phyloP scores from a whole-genome alignment of 2,797 vertebrate species.

The Emys orbicularis region DNA sequence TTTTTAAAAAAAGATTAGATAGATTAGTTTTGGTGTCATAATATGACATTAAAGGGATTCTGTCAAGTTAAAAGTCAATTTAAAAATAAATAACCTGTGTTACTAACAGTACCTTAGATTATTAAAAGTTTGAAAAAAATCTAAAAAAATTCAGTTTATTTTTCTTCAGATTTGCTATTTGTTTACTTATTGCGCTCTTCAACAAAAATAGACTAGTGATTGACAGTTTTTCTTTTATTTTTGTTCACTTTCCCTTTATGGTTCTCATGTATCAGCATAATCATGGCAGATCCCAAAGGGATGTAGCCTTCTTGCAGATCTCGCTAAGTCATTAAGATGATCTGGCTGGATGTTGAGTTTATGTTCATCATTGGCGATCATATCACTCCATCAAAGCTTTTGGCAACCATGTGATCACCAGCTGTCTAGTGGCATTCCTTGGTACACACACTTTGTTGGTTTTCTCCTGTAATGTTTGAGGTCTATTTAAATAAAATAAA shows the following conservation, averaged over 20 bases:
- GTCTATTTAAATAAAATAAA: not conserved
- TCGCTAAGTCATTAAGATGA: not conserved
- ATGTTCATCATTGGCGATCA: not conserved
- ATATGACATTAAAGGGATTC: not conserved
- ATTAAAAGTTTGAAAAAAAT: not conserved
- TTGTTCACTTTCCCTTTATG: not conserved
- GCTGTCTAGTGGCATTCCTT: not conserved
- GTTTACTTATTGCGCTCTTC: conserved; percentile 4
- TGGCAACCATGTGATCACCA: not conserved
- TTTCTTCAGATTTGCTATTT: not conserved
- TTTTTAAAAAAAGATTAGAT: not conserved
- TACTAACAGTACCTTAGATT: not conserved
- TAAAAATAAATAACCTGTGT: not conserved
- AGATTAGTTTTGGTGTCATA: conserved; percentile 8
- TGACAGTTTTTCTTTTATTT: not conserved
- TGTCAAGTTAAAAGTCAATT: not conserved
- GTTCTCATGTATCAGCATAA: not conserved
- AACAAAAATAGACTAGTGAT: not conserved
- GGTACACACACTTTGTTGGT: not conserved
- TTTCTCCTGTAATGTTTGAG: not conserved
- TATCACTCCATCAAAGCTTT: not conserved
- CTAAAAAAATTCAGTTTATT: not conserved
- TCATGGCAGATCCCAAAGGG: not conserved
- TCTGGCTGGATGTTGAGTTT: not conserved
- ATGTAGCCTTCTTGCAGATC: not conserved